Evolutionary conservation across 1,140 invertebrate genomes (phyloP).

Genomic region (Teleopsis dalmanni): DNA sequence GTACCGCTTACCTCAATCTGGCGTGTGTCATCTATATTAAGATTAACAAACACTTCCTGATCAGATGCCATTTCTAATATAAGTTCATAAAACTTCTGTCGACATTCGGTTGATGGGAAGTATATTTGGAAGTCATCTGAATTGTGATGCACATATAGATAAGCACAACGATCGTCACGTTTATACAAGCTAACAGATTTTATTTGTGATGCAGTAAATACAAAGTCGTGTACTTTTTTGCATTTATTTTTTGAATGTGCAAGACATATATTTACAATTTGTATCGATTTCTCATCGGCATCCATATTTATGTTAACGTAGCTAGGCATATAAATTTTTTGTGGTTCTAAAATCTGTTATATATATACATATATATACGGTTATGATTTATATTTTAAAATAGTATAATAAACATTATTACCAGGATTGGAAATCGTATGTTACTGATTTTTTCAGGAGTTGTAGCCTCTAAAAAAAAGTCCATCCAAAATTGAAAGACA

Average conservation of each 20-base stretch:
- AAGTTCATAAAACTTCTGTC: constrained; percentile 75
- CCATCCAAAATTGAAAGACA: constrained; percentile 96
- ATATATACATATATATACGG: constrained; percentile 13
- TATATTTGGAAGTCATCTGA: constrained; percentile 99
- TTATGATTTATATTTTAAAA: not conserved
- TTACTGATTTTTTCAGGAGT: constrained; percentile 62
- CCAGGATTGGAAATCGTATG: constrained; percentile 76
- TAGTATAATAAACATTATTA: constrained; percentile 9
- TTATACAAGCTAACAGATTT: constrained; percentile 92
- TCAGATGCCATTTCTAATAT: constrained; percentile 77
- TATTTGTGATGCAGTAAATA: constrained; percentile 86
- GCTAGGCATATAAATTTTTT: constrained; percentile 87
- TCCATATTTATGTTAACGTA: constrained; percentile 92
- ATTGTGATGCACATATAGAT: constrained; percentile 96
- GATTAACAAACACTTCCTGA: constrained; percentile 75
- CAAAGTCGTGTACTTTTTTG: constrained; percentile 85
- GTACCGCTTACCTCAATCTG: constrained; percentile 33
- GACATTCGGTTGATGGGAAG: constrained; percentile 80
- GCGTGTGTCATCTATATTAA: constrained; percentile 44
- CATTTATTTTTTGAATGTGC: constrained; percentile 68
- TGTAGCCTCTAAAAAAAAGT: constrained; percentile 94
- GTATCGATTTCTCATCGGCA: constrained; percentile 83
- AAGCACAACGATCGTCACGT: constrained; percentile 89
- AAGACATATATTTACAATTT: constrained; percentile 78
- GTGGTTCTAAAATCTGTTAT: constrained; percentile 80